Percentiles rank a stretch among this genome's conserved stretches.
phyloP scores from a whole-genome alignment of 2,113 vertebrate genomes.

The Scopus umbretta region DNA sequence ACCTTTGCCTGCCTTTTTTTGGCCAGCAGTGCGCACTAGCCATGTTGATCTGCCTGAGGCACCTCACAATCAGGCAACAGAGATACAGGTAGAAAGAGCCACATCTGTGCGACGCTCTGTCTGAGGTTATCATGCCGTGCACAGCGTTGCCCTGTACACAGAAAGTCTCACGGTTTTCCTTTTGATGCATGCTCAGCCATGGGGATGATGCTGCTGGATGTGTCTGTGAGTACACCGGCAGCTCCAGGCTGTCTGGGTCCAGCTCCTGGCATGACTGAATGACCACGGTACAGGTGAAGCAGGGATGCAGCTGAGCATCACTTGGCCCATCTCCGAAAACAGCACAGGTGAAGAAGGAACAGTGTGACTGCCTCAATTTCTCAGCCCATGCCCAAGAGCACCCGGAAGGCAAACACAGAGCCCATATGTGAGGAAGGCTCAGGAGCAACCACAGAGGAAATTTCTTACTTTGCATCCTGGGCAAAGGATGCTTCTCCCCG shows the following conservation, averaged over 20 bases:
- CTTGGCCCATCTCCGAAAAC: background rate
- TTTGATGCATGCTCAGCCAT: background rate
- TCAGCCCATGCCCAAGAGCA: background rate
- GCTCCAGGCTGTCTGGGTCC: background rate
- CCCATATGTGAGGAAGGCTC: background rate
- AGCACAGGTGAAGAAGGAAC: background rate
- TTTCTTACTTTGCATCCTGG: background rate
- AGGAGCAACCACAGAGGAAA: background rate
- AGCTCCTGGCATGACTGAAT: background rate
- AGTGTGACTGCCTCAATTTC: background rate
- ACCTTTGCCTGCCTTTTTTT: background rate
- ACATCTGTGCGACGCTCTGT: background rate
- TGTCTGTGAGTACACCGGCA: background rate
- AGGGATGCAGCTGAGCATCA: background rate
- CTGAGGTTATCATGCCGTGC: background rate
- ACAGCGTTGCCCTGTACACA: fast-evolving
- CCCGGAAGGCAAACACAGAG: background rate
- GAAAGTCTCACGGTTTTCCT: background rate
- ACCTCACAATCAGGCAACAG: background rate
- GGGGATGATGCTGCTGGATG: background rate
- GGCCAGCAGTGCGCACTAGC: background rate
- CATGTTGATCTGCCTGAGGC: background rate
- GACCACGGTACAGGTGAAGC: fast-evolving
- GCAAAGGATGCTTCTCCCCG: background rate
- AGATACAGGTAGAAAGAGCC: background rate